Evolutionary conservation across 2,888 invertebrate genomes (phyloP).

Genomic region (Notocelia uddmanniana): DNA sequence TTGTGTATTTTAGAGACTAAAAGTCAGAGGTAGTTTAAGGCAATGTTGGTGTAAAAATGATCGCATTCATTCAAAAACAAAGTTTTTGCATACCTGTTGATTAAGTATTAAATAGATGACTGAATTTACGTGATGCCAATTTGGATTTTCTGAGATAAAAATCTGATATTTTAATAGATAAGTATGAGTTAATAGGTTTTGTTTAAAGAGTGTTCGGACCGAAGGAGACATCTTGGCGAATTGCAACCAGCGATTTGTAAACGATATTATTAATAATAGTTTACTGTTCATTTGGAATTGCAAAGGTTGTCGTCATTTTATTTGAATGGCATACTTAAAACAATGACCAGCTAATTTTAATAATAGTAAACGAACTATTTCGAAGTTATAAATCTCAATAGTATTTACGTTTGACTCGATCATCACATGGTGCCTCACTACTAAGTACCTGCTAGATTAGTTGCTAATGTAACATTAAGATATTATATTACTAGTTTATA

Average conservation of each 20-base stretch:
- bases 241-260: neutral
- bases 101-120: neutral
- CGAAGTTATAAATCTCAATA: neutral
- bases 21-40: neutral
- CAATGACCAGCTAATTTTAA: neutral
- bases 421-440: slow-evolving; percentile 76
- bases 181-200: too few species aligned
- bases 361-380: neutral
- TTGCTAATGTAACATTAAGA: slow-evolving; percentile 51
- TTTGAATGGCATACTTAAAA: slow-evolving; percentile 1
- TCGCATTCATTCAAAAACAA: neutral
- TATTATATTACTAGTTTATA: slow-evolving; percentile 38
- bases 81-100: neutral
- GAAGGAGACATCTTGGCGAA: neutral
- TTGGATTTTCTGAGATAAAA: too few species aligned
- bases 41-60: neutral
- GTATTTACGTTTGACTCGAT: slow-evolving; percentile 48
- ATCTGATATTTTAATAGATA: too few species aligned
- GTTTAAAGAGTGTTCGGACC: neutral
- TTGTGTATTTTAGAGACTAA: neutral
- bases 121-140: too few species aligned
- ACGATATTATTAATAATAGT: neutral
- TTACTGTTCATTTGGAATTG: neutral
- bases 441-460: slow-evolving; percentile 75
- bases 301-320: neutral